These are phyloP conservation scores for Leucoraja erinaceus DNA, from an alignment of 2,113 vertebrate species.

Conservation along the genomic window DNA sequence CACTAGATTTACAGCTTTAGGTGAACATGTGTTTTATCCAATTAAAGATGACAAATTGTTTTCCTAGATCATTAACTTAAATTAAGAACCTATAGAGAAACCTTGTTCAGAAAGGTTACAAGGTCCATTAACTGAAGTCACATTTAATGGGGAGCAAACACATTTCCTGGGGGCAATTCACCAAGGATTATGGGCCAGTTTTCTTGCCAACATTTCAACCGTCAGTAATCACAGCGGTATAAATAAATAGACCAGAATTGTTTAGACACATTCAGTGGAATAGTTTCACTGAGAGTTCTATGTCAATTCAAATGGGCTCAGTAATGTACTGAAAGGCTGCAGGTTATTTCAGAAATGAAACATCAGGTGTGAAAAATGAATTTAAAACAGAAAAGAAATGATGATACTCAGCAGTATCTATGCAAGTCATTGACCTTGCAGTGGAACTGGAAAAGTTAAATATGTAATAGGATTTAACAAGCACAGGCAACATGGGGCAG, in stretches of 20 bases:
- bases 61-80: constrained; percentile 2
- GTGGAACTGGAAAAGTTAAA: too few species aligned
- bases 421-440: too few species aligned
- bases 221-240: neutral
- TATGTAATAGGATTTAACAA: too few species aligned
- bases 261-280: neutral
- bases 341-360: neutral
- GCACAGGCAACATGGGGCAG: too few species aligned
- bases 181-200: neutral
- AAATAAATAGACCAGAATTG: neutral
- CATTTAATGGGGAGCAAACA: neutral
- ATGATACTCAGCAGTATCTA: too few species aligned
- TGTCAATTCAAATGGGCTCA: neutral
- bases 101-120: constrained; percentile 5
- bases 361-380: neutral
- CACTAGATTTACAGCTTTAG: too few species aligned
- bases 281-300: neutral
- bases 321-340: neutral
- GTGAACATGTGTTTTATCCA: neutral
- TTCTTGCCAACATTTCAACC: neutral
- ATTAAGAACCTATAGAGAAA: neutral
- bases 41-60: neutral
- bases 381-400: too few species aligned
- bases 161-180: neutral
- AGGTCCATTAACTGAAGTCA: neutral